Base-by-base conservation (phyloP, 2,113 vertebrate species). In the Anolis carolinensis region DNA sequence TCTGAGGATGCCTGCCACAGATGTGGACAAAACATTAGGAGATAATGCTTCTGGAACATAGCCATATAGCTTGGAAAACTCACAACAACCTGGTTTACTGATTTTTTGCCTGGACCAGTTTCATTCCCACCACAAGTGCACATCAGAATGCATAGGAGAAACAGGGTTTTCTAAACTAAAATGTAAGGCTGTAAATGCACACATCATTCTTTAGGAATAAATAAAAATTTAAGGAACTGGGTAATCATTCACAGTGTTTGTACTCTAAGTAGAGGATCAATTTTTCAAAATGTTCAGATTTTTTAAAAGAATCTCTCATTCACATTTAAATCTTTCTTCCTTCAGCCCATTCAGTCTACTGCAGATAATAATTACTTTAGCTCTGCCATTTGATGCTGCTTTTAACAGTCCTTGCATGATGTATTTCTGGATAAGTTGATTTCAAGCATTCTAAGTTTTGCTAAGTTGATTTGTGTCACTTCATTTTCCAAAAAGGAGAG, bases 381-480 rank as follows among this genome's bases (percentile, higher is more conserved):
- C 2, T n/a, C 7, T 59, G 32, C 50, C 10, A 8, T 85, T 79
- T 71, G 34, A 71, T 59, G 67, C 65, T 59, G 9, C 59, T 59
- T 27, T 55, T 23, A 23, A 23, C 32, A 70, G 11, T 65, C 30
- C 62, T 73, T 67, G 82, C 59, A 76, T 59, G 36, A 30, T 55
- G 13, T 70, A 55, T 78, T 55, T 27, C 75, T 78, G 32, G 14
- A 59, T 70, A 71, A 79, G 34, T 25, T 59, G 30, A 79, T 72
- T 44, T 27, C 50, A 79, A n/a, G 18, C 67, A 44, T 75, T 16
- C 36, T 8, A 20, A 50, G 10, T 79, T 79, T 79, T 72, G 18
- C 84, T 85, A 59, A 79, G 34, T 79, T 85, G 67, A 71, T 85
- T 59, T 82, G 81, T 59, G 68, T 59, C 2, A 16, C n/a, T 71